A percentile compares a stretch with the other conserved stretches of the same genome.
Evolutionary conservation across 2,888 invertebrate genomes (phyloP).

Genomic region (Lepetodrilus schrolli): DNA sequence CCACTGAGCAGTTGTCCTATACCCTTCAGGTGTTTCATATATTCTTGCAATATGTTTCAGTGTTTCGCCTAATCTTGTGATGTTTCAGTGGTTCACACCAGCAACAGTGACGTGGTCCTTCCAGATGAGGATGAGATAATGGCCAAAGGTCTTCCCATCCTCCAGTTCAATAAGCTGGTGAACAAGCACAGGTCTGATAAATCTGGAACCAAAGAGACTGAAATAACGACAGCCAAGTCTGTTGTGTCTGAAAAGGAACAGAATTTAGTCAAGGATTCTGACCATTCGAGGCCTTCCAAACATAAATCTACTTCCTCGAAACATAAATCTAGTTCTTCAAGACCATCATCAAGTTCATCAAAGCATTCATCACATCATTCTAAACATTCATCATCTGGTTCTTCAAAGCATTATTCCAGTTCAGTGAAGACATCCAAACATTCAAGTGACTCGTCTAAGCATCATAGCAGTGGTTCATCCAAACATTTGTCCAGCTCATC

Average conservation of each 20-base stretch:
- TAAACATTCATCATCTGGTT: not conserved
- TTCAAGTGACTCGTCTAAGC: no score
- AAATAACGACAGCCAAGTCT: not conserved
- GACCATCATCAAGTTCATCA: not conserved
- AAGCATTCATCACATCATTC: not conserved
- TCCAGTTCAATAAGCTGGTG: constrained; percentile 41
- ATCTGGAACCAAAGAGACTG: not conserved
- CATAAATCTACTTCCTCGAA: not conserved
- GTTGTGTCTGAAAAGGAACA: not conserved
- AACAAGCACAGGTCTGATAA: constrained; percentile 27
- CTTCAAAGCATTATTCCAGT: not conserved
- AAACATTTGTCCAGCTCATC: not conserved
- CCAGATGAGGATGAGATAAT: constrained; percentile 53
- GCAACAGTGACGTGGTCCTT: constrained; percentile 50
- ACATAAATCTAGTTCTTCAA: not conserved
- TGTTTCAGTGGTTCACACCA: not conserved
- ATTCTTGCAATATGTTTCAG: no score
- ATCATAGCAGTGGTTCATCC: no score
- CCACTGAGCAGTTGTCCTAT: no score
- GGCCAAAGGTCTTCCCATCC: constrained; percentile 49
- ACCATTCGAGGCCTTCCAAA: not conserved
- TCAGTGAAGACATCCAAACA: no score
- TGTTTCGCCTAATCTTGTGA: no score
- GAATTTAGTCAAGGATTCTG: not conserved
- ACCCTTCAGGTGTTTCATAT: no score